phyloP scores from a whole-genome alignment of 2,797 vertebrate species.

The Lepus oiostolus region DNA sequence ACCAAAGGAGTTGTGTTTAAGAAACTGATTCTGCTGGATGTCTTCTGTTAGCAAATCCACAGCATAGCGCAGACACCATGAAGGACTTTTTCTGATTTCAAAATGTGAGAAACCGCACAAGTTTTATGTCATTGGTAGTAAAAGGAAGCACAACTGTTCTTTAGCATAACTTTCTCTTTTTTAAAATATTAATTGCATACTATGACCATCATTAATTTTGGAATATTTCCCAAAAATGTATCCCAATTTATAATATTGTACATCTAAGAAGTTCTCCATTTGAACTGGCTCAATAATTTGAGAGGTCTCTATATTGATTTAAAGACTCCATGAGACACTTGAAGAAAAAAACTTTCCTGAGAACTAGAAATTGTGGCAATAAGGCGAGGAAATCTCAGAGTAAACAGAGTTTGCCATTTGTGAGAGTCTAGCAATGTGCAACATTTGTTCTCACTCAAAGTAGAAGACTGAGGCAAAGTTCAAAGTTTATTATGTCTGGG shows the following conservation, averaged over 20 bases:
- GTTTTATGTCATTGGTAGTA: not conserved
- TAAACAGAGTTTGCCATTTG: not conserved
- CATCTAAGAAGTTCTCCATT: constrained; percentile 28
- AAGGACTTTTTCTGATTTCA: not conserved
- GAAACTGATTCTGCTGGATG: not conserved
- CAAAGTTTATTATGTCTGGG: constrained; percentile 20
- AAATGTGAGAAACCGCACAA: constrained; percentile 25
- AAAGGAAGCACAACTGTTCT: not conserved
- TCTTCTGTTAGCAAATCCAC: not conserved
- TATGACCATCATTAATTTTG: not conserved
- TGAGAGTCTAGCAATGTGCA: not conserved
- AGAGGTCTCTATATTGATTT: constrained; percentile 3
- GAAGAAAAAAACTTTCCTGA: constrained; percentile 19
- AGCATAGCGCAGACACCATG: not conserved
- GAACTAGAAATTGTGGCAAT: not conserved
- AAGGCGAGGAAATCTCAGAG: not conserved
- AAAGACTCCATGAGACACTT: constrained; percentile 26
- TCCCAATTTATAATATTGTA: not conserved
- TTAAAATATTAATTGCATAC: not conserved
- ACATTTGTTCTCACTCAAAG: not conserved
- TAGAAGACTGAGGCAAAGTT: constrained; percentile 40
- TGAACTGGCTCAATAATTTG: constrained; percentile 25
- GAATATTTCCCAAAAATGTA: constrained; percentile 63
- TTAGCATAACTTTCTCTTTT: not conserved
- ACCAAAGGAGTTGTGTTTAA: not conserved